Conservation (phyloP, 2,888 invertebrate genomes). For the Tenthredo scrophulariae region DNA sequence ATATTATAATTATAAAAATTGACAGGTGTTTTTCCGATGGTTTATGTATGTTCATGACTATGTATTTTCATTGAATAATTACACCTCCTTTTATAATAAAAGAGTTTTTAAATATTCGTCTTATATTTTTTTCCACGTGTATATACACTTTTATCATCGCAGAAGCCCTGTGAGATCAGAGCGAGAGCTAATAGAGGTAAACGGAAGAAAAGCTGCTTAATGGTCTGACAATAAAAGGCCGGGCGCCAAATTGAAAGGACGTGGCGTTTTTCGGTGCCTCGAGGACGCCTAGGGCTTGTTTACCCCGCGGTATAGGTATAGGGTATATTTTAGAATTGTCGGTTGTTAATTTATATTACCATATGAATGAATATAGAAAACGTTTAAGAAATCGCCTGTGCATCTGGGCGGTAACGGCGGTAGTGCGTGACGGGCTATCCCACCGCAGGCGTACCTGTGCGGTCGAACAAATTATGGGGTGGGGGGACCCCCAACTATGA, state of each 20-base stretch:
- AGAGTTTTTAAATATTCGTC: not conserved
- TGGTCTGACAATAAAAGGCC: constrained; percentile 11
- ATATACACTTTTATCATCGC: not conserved
- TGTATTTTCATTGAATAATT: not conserved
- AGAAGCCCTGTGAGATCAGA: not conserved
- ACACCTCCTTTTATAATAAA: not conserved
- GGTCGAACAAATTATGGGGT: not conserved
- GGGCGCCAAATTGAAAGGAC: constrained; percentile 15
- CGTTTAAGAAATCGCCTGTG: constrained; percentile 35
- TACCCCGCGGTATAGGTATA: constrained; percentile 14
- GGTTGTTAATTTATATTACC: not conserved
- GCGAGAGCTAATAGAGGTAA: not conserved
- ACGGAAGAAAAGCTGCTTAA: constrained; percentile 19
- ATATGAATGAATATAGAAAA: constrained; percentile 32
- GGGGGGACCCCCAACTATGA: not conserved
- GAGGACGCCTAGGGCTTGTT: not conserved
- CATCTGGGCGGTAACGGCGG: constrained; percentile 22
- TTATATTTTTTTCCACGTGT: not conserved
- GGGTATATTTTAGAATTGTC: not conserved
- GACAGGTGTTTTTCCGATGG: not conserved
- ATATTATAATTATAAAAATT: not conserved
- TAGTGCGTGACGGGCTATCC: constrained; percentile 19
- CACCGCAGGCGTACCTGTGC: constrained; percentile 19
- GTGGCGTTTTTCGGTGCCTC: not conserved
- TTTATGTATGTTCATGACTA: not conserved